phyloP scores from a whole-genome alignment of 2,888 invertebrate genomes.

The Dioctria linearis region DNA sequence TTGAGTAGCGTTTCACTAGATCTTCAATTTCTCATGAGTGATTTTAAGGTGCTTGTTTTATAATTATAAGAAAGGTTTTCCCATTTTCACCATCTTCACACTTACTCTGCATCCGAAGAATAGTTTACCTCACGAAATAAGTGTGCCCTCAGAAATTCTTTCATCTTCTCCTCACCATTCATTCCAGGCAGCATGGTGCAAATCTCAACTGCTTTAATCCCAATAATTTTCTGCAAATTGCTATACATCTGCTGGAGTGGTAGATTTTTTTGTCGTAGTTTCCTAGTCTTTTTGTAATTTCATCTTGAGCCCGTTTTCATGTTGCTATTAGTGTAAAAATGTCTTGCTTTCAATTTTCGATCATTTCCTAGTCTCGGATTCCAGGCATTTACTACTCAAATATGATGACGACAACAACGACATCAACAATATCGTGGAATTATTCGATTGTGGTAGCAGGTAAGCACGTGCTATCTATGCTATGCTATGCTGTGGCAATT shows the following conservation, averaged over 20 bases:
- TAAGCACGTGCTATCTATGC: slow-evolving; percentile 38
- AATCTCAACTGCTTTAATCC: slow-evolving; percentile 15
- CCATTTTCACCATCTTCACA: slow-evolving; percentile 6
- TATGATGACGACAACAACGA: slow-evolving; percentile 12
- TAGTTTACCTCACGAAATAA: background rate
- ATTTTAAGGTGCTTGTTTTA: slow-evolving; percentile 13
- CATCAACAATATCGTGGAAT: background rate
- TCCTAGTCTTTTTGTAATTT: slow-evolving; percentile 1
- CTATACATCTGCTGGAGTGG: background rate
- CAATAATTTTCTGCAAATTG: slow-evolving; percentile 45
- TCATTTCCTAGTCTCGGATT: slow-evolving; percentile 35
- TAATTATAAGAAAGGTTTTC: slow-evolving; percentile 11
- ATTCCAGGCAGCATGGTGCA: background rate
- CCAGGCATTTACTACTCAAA: slow-evolving; percentile 18
- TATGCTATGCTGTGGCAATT: slow-evolving; percentile 22
- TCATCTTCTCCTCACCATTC: background rate
- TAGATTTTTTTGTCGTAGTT: background rate
- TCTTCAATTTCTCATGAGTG: slow-evolving; percentile 28
- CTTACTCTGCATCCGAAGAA: background rate
- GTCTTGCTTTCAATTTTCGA: slow-evolving; percentile 37
- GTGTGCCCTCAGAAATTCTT: background rate
- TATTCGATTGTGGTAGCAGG: slow-evolving; percentile 23
- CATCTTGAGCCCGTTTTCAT: slow-evolving; percentile 26
- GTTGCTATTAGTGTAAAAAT: slow-evolving; percentile 14
- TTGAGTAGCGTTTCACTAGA: background rate